phyloP scores from a whole-genome alignment of 2,888 invertebrate genomes.

The Athrips mouffetella region DNA sequence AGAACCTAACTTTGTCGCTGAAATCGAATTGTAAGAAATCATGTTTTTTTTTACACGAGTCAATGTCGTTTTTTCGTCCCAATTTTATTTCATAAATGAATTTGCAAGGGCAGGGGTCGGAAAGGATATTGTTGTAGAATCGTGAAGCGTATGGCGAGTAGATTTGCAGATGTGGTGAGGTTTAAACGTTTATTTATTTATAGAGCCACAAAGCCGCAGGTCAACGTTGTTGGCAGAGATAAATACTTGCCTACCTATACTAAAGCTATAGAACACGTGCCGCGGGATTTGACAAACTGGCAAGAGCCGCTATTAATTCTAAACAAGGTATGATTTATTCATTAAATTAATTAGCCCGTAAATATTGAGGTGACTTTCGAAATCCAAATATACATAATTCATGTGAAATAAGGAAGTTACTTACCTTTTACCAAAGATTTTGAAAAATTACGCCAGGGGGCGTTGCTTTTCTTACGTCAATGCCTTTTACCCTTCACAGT shows the following conservation, averaged over 20 bases:
- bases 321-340: neutral
- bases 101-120: neutral
- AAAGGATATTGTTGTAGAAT: constrained; percentile 5
- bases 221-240: neutral
- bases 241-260: neutral
- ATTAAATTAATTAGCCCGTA: neutral
- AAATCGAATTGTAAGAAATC: no score
- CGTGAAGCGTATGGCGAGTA: constrained; percentile 13
- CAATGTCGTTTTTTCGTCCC: no score
- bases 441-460: no score
- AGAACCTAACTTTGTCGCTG: neutral
- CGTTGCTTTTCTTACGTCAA: no score
- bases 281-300: neutral
- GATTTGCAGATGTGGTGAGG: neutral
- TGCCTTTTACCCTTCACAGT: no score
- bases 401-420: no score
- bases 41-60: no score
- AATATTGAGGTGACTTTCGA: no score
- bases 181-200: constrained; percentile 3
- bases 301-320: neutral
- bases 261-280: neutral
- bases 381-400: no score
- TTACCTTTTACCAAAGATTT: no score
- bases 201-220: constrained; percentile 1
- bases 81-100: no score